Conservation (phyloP, 2,888 invertebrate species). For the Eupithecia centaureata region DNA sequence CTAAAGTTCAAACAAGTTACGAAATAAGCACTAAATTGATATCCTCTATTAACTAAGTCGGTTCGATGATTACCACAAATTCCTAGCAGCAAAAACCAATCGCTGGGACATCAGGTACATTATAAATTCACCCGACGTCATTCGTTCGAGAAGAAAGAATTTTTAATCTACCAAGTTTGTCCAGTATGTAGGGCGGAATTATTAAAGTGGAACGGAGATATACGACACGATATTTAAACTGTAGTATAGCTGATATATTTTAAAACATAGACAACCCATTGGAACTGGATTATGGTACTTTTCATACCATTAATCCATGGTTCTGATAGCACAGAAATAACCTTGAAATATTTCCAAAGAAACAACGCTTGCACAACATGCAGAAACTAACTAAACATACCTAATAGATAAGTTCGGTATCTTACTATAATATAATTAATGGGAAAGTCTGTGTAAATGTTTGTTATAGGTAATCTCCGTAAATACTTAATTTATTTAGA, state of each 20-base stretch:
- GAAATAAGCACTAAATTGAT: background rate
- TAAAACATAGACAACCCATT: background rate
- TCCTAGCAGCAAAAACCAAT: conserved; percentile 20
- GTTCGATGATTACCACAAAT: conserved; percentile 2
- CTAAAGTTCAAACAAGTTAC: background rate
- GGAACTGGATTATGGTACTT: too few relatives aligned
- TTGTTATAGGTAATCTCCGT: too few relatives aligned
- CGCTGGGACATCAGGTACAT: conserved; percentile 37
- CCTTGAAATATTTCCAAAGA: too few relatives aligned
- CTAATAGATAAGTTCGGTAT: too few relatives aligned
- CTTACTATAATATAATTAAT: too few relatives aligned
- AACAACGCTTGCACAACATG: too few relatives aligned
- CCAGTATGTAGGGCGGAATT: conserved; percentile 42
- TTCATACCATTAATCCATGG: too few relatives aligned
- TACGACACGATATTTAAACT: background rate
- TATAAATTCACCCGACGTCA: conserved; percentile 58
- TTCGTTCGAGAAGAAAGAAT: conserved; percentile 56
- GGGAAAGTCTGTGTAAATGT: too few relatives aligned
- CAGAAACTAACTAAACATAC: too few relatives aligned
- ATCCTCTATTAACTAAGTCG: background rate
- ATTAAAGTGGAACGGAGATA: background rate
- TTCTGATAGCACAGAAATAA: too few relatives aligned
- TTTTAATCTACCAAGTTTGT: conserved; percentile 63
- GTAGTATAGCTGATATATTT: background rate
- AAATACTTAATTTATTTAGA: too few relatives aligned